Percentiles rank a stretch among this genome's conserved stretches.
Evolutionary conservation across 2,888 invertebrate genomes (phyloP).

Genomic region (Netelia melanura): DNA sequence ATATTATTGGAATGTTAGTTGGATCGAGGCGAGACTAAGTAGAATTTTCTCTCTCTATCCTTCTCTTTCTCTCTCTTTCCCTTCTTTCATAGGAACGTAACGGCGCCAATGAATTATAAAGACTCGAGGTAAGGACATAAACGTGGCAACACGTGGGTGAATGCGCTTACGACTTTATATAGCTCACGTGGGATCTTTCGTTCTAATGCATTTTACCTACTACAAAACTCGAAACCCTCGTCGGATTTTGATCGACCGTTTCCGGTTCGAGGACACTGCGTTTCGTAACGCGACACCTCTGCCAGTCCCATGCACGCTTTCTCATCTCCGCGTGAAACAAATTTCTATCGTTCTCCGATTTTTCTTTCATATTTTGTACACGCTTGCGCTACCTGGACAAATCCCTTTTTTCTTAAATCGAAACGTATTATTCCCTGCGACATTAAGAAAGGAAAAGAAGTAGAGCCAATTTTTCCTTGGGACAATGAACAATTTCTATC

Average conservation of each 20-base stretch:
- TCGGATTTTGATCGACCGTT: slow-evolving; percentile 66
- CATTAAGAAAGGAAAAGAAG: too few species aligned
- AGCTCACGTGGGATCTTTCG: slow-evolving; percentile 34
- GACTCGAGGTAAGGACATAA: background rate
- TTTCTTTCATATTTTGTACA: slow-evolving; percentile 14
- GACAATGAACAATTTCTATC: too few species aligned
- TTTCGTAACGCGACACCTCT: slow-evolving; percentile 61
- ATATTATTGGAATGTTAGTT: slow-evolving; percentile 10
- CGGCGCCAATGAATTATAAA: background rate
- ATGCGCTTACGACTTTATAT: slow-evolving; percentile 24
- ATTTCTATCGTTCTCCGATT: slow-evolving; percentile 1
- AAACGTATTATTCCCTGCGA: too few species aligned
- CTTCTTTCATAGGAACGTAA: too few species aligned
- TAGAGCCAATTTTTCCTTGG: too few species aligned
- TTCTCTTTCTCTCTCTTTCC: slow-evolving; percentile 5
- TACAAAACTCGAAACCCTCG: slow-evolving; percentile 48
- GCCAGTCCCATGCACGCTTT: background rate
- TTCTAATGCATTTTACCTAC: slow-evolving; percentile 12
- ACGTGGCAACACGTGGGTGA: slow-evolving; percentile 41
- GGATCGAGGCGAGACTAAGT: background rate
- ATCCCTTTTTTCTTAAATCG: slow-evolving; percentile 16
- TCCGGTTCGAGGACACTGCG: slow-evolving; percentile 57
- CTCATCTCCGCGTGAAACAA: background rate
- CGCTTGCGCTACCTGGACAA: slow-evolving; percentile 1
- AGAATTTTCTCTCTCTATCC: slow-evolving; percentile 12